Evolutionary conservation across 2,113 vertebrate genomes (phyloP), one percentile per base, ranked within the genome.

Genomic region (Cichladusa arquata): DNA sequence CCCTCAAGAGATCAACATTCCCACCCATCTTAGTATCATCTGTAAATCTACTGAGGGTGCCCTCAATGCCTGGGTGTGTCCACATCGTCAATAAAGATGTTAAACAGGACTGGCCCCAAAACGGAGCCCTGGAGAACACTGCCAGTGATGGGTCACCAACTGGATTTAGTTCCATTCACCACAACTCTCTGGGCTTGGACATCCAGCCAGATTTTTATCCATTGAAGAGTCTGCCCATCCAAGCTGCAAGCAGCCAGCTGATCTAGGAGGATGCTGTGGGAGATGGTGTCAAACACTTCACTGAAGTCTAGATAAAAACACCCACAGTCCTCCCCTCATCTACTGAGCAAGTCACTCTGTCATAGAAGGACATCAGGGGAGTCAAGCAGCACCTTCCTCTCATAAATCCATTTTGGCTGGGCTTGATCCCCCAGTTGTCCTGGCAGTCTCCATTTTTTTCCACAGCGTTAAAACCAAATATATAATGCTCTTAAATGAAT

Each of bases 111-210:
- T 0, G 0, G 16, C 11, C 24, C 45, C 65, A 54, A 40, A 70
- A 79, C 19, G 15, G 64, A 87, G n/a, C 13, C 48, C 40, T 25
- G 24, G 24, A 53, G 29, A 70, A 25, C 24, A 54, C 8, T n/a
- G 24, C 56, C n/a, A 29, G 47, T 0, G 2, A 29, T 0, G 0
- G 17, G 29, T 11, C 0, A 0, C n/a, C 29, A 62, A 26, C 6
- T 48, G 48, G 29, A 71, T 56, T 79, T 62, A 61, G 15, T 28
- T 78, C 19, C n/a, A 47, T 34, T 70, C n/a, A 53, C 23, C n/a
- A 40, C 29, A 71, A 25, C 25, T 34, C n/a, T n/a, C 34, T 62
- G 40, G 24, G 65, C 25, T n/a, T 47, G 34, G 40, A 70, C 19
- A 71, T 31, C 13, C 34, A 78, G 23, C 8, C 47, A 34, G 36